Evolutionary conservation across 1,140 invertebrate genomes (phyloP), one percentile per base, ranked within the genome.

Genomic region (Lasioglossum albipes): DNA sequence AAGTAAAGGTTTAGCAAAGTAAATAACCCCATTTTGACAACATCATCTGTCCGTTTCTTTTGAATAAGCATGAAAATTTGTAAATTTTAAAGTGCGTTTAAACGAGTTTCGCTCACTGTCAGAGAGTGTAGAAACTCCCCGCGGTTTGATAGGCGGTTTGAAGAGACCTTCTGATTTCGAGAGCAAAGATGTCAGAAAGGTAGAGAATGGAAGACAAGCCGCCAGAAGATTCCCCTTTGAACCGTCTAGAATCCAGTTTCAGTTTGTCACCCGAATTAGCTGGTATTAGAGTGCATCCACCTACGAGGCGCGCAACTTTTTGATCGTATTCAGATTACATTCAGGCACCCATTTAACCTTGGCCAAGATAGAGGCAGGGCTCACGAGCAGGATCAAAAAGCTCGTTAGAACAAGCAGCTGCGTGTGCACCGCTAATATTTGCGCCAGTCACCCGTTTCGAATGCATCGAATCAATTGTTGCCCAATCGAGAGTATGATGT

Each of bases 271-370:
- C 70, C 61, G 13, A 79, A 79, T 79, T 79, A 79, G 18, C 49
- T 41, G 0, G 77, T 45, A 79, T 79, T 79, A 70, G 70, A 73
- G 70, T 74, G 70, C 77, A 79, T 45, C 77, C 77, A 79, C 77
- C 77, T 62, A 79, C 77, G 62, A 62, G 41, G 57, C 36, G 62
- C 62, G 65, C 7, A 54, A 57, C 52, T 66, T 66, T 36, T 79
- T n/a, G 77, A 79, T 79, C 59, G 61, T 73, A 79, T 79, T 79
- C 77, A 79, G 77, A 79, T 79, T 79, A 79, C 77, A 79, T 73
- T 79, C 77, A 74, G 45, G 59, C 68, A 52, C 65, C 70, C 62
- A 18, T 74, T 79, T 65, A 74, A 74, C 22, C 61, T 66, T 10
- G 70, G 61, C 13, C 16, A 42, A 52, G 31, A 57, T 41, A 78